Evolutionary conservation across 2,797 vertebrate species (phyloP), one percentile per base, ranked within the genome.

Genomic region (Erethizon dorsatum): DNA sequence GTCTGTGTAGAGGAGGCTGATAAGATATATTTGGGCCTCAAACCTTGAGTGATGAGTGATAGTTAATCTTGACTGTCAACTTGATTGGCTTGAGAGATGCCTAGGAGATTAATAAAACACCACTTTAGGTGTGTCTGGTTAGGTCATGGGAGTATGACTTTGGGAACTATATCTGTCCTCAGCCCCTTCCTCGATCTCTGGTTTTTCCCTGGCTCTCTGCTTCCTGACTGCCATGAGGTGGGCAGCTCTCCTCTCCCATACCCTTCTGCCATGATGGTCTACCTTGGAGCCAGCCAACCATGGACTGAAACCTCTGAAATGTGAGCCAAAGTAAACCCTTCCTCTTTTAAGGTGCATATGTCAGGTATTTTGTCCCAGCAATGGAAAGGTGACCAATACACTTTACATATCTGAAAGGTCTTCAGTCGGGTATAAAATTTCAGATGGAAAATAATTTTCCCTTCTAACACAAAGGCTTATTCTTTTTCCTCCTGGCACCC

Each of bases 11-110:
- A 95, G 96, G 90, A 97, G 96, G 61, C 50, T 61, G 50, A 15
- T 50, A 2, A 79, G 88, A 96, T 85, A 84, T 88, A 93, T n/a
- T 92, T 63, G 65, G 47, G 13, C n/a, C 50, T 92, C 92, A 56
- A 90, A 89, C 94, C 96, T 95, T 82, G 80, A 96, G 41, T 45
- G 71, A 26, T 73, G 4, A 96, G 41, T 45, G 71, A 26, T 73
- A 1, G 20, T 26, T 73, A 73, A 45, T 73, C 69, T 73, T 45
- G 22, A 73, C 71, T 45, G 12, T 26, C 71, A 73, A 73, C 22
- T 45, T 45, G 41, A 73, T 24, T 45, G 41, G 22, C 41, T 26
- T 22, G 22, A 24, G 9, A 41, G 10, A 45, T 41, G 69, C 20
- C 37, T 41, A 73, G 37, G 41, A 45, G 71, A 41, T 73, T 26